Base-by-base conservation (phyloP, 2,797 vertebrate genomes). In the Pangasius macronema region DNA sequence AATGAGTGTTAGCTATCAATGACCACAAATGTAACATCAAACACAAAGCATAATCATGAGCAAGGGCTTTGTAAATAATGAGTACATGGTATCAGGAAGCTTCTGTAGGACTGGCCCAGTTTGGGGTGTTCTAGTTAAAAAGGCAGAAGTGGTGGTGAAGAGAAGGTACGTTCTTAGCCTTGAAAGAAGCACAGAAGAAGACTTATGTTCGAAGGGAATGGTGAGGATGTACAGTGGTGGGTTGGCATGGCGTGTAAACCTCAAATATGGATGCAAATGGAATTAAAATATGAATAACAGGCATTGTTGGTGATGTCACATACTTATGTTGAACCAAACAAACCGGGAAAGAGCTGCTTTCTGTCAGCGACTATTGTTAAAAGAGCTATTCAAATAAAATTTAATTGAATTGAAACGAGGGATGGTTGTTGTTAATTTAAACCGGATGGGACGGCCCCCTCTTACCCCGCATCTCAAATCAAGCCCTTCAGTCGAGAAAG, bases 241-340 rank as follows among this genome's bases (percentile, higher is more conserved):
- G 51, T 27, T 39, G n/a, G 10, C 10, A 24, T 77, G 75, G 75
- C 77, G 30, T 80, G 30, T 36, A 11, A 27, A 36, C 59, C 77
- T 39, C 77, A 81, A 81, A 81, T 81, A 81, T 42, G 57, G 75
- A 53, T 77, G 49, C 16, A 20, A 77, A 7, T 39, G 55, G 61
- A 11, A 33, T 13, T 51, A 67, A 30, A 51, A 51, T 67, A 83
- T 67, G 51, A 51, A 51, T 33, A 51, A 51, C 61, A 51, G 61
- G 30, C 61, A 67, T 30, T 18, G 46, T 81, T 67, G 67, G 8
- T 67, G 81, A 83, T 33, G 61, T 67, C 80, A 82, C 55, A 42
- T 82, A 18, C 63, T n/a, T 42, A 61, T 16, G 18, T 27, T n/a
- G 63, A 82, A 82, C 80, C 20, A 65, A 82, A 30, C 24, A n/a